Base-by-base conservation (phyloP, 2,113 vertebrate species). In the Peucedramus taeniatus region DNA sequence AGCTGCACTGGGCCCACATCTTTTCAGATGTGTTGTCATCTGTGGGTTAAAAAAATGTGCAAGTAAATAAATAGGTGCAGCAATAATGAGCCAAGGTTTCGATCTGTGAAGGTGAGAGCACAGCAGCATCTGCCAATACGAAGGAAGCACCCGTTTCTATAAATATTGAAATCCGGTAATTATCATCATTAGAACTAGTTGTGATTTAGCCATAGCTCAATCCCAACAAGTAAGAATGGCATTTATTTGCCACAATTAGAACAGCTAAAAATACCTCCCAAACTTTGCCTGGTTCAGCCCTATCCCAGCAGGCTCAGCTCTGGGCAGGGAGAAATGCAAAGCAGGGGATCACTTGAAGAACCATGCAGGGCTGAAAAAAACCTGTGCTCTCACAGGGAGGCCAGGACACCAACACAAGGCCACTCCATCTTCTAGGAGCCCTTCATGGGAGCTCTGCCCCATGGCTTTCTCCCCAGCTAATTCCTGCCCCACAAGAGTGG, bases 151-250 rank as follows among this genome's bases (percentile, higher is more conserved):
- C 87, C 74, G 76, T 90, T 96, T 96, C 96, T 97, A 97, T 96
- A 97, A 97, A 97, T 97, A 97, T 95, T 97, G 97, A 96, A 97
- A 97, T 96, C 96, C 94, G 91, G 94, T 97, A 96, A 97, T 96
- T 96, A 97, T 96, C 96, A 96, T 97, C 96, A 97, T 97, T 96
- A 96, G 89, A 93, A 93, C 78, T 84, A 95, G 97, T 83, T 92
- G 93, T 94, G 94, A 95, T 97, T 89, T 96, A 96, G 94, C 95
- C 19, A 15, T 44, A 96, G 95, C 92, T 91, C 95, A 96, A 96
- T 84, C 97, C 89, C 90, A 54, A 85, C 88, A 91, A 96, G 94
- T 59, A 93, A 96, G 94, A 94, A 97, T 76, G 93, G 87, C 86
- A 90, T 92, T 84, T 94, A 93, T 96, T 92, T 95, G 76, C 95